Conservation (phyloP, 2,797 vertebrate species). For the Neosilurus hyrtlii region DNA sequence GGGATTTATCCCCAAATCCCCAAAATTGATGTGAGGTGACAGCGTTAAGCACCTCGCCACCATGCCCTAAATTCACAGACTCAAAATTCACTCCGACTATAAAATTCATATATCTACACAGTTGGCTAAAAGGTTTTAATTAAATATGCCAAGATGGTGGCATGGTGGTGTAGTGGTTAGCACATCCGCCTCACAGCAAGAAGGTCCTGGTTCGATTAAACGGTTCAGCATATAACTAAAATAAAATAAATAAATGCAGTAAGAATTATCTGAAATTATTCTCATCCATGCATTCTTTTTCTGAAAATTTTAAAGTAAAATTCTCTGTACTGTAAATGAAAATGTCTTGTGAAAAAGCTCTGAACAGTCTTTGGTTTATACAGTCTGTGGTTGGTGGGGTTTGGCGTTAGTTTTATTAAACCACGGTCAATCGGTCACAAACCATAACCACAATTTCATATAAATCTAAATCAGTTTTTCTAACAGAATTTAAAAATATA, state of each 20-base stretch:
- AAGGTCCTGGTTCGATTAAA: too few relatives aligned
- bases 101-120: not conserved
- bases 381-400: not conserved
- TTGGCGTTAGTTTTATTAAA: conserved; percentile 9
- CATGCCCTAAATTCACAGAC: too few relatives aligned
- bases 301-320: not conserved
- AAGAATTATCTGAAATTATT: not conserved
- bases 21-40: too few relatives aligned
- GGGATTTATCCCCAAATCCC: too few relatives aligned
- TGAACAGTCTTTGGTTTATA: not conserved
- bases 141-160: not conserved
- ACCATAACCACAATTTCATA: conserved; percentile 1
- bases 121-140: not conserved
- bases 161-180: too few relatives aligned
- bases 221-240: too few relatives aligned
- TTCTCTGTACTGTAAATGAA: too few relatives aligned
- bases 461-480: not conserved
- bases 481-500: not conserved
- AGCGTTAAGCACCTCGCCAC: too few relatives aligned
- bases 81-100: too few relatives aligned
- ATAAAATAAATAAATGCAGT: too few relatives aligned
- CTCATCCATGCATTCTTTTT: not conserved
- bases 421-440: not conserved
- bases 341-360: not conserved
- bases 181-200: too few relatives aligned